Evolutionary conservation across 2,797 vertebrate genomes (phyloP), one percentile per base, ranked within the genome.

Genomic region (Sebastiscus albofasciatus): DNA sequence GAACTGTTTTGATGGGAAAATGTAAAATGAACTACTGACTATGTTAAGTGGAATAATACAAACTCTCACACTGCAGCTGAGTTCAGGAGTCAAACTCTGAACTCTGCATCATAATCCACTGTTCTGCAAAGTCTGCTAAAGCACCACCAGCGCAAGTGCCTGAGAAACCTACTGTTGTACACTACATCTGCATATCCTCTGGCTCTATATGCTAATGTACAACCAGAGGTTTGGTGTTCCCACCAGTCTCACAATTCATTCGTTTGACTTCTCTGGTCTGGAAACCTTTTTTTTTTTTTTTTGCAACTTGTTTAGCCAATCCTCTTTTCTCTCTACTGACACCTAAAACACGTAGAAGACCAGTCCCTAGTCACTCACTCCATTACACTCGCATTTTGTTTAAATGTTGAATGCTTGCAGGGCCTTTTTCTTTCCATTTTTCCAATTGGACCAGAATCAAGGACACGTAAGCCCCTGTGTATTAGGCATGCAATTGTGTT

Each of bases 381-480:
- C 87, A 92, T 94, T 94, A 94, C 92, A 91, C 86, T 90, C 87
- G 90, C 93, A 94, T 93, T 93, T 93, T 92, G 92, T 93, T 95
- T 95, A 95, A 95, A 91, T 93, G 93, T 90, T 88, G 91, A 79
- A 75, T 93, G 92, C 90, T 93, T 88, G 80, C 77, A 81, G 92
- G 94, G 82, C 67, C 75, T 81, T 89, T 89, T 88, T 81, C 77
- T 90, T 87, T 86, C 67, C 55, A 82, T 90, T 93, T 89, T 85
- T 92, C 78, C 89, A 92, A 88, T 91, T 90, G 89, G 90, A 90
- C 75, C 82, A 20, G 70, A 89, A 93, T 91, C 91, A 92, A 95
- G 92, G 93, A 93, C 94, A 89, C 3, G 11, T 66, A 90, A 87
- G 52, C 90, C 90, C 89, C 39, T 68, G 91, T 86, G 91, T 75